A percentile compares a stretch with the other conserved stretches of the same genome.
phyloP scores from a whole-genome alignment of 2,888 invertebrate genomes.

The Lithophane socia region DNA sequence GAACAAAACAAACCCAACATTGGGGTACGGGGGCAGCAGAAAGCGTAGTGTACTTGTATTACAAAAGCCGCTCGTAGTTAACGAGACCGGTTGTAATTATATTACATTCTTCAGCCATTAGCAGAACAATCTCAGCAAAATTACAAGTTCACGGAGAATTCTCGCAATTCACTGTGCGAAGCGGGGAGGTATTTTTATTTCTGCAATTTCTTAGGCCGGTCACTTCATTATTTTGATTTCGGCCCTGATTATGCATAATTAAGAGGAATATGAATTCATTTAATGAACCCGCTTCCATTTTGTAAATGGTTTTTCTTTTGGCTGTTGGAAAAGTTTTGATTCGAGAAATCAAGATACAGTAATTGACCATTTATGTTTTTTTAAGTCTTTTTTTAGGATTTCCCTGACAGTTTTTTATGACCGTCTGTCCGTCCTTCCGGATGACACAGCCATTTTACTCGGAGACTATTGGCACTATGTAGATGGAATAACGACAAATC shows the following conservation, averaged over 20 bases:
- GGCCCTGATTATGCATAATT: conserved; percentile 38
- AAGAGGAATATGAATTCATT: conserved; percentile 34
- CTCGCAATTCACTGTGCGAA: conserved; percentile 68
- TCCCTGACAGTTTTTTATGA: not conserved
- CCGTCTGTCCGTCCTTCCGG: not conserved
- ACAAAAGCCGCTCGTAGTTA: conserved; percentile 74
- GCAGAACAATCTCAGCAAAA: conserved; percentile 84
- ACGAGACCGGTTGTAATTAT: conserved; percentile 83
- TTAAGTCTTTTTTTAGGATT: not conserved
- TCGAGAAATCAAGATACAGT: conserved; percentile 1
- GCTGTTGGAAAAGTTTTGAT: not conserved
- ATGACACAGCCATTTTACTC: not conserved
- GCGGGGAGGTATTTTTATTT: conserved; percentile 57
- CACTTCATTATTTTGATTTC: conserved; percentile 50
- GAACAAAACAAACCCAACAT: conserved; percentile 63
- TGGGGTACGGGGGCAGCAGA: conserved; percentile 67
- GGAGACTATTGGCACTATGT: not conserved
- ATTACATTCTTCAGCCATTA: conserved; percentile 84
- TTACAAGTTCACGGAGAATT: conserved; percentile 79
- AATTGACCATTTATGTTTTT: not conserved
- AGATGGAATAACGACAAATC: not conserved
- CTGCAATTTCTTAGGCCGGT: conserved; percentile 34
- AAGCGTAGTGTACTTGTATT: conserved; percentile 63
- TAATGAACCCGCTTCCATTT: conserved; percentile 20
- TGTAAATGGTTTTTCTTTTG: conserved; percentile 9